phyloP scores from a whole-genome alignment of 1,140 invertebrate species.

The Brachionus plicatilis region DNA sequence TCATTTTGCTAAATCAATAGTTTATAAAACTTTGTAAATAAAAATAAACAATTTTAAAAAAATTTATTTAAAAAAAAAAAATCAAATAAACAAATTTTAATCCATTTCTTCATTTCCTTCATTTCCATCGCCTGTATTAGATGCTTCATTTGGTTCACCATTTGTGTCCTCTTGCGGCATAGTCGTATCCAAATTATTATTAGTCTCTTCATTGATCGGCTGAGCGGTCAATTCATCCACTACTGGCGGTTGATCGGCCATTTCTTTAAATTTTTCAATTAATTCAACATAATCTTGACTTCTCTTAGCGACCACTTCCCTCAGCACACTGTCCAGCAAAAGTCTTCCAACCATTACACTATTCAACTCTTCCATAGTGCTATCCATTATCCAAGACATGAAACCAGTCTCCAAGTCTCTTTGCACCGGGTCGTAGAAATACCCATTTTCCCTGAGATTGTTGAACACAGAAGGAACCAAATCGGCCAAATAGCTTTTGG shows the following conservation, averaged over 20 bases:
- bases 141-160: neutral
- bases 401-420: slow-evolving; percentile 67
- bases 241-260: neutral
- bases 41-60: neutral
- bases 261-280: neutral
- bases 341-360: slow-evolving; percentile 70
- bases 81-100: neutral
- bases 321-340: slow-evolving; percentile 63
- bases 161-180: neutral
- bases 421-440: slow-evolving; percentile 67
- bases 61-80: neutral
- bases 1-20: no score
- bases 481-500: slow-evolving; percentile 75
- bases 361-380: slow-evolving; percentile 71
- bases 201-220: neutral
- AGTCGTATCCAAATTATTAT: neutral
- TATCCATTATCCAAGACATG: slow-evolving; percentile 78
- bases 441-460: slow-evolving; percentile 69
- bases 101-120: neutral
- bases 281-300: neutral
- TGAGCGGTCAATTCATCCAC: neutral
- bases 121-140: neutral
- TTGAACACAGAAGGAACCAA: slow-evolving; percentile 75
- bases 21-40: neutral
- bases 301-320: slow-evolving; percentile 47